Evolutionary conservation across 1,140 invertebrate species (phyloP).

Genomic region (Gonioctena quinquepunctata): DNA sequence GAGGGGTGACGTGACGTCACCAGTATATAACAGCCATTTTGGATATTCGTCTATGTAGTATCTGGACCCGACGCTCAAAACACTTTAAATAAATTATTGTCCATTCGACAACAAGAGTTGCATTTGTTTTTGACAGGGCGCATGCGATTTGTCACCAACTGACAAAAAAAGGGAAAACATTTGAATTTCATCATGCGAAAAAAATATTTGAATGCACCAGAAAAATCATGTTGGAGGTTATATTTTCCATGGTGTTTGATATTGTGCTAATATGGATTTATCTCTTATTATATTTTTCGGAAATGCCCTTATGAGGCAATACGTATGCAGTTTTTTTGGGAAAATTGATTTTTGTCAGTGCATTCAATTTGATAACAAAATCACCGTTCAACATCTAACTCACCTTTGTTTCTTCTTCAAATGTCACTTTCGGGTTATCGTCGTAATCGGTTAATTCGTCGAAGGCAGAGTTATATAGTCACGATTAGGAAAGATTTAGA

Average conservation of each 20-base stretch:
- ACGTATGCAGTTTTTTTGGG: no score
- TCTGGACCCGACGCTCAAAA: constrained; percentile 14
- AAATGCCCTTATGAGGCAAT: no score
- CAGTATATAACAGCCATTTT: constrained; percentile 29
- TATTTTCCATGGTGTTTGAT: neutral
- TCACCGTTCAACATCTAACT: no score
- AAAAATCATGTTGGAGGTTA: neutral
- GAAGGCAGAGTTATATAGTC: constrained; percentile 22
- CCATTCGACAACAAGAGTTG: constrained; percentile 17
- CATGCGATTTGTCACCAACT: constrained; percentile 1
- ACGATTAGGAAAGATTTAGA: constrained; percentile 25
- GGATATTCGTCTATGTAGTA: constrained; percentile 23
- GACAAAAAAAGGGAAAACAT: neutral
- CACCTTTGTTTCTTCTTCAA: constrained; percentile 9
- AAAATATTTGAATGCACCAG: neutral
- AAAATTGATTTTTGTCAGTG: no score
- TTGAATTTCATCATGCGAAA: neutral
- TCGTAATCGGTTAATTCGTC: constrained; percentile 13
- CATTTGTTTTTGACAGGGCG: constrained; percentile 11
- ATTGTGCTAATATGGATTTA: no score
- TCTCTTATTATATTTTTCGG: no score
- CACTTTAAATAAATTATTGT: constrained; percentile 26
- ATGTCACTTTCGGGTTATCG: constrained; percentile 6
- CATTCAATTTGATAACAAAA: no score
- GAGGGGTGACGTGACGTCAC: constrained; percentile 26